Evolutionary conservation across 1,140 invertebrate genomes (phyloP), one percentile per base, ranked within the genome.

Genomic region (Meloidogyne exigua): DNA sequence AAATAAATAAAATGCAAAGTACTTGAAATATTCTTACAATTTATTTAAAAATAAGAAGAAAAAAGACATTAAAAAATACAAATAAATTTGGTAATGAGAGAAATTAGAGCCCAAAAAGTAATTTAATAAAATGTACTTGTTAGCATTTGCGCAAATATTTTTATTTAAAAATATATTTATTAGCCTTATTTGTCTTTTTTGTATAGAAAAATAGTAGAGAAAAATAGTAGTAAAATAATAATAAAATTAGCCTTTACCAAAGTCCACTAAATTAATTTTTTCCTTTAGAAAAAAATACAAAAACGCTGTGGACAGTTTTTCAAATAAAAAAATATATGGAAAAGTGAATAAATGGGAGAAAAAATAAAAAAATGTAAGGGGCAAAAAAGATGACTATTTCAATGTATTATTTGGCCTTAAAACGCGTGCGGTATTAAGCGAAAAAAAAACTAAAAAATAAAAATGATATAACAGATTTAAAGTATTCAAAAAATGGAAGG

Each of bases 321-420:
- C n/a, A 57, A 57, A n/a, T 15, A n/a, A n/a, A 57, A 57, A 39
- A 57, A 57, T n/a, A 57, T 57, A 57, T n/a, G 18, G 4, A 57
- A 57, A n/a, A 12, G 49, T 57, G 49, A 57, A 57, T 57, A 57
- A 57, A 18, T 57, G 49, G 49, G n/a, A n/a, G n/a, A 12, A 57
- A 57, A 57, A n/a, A 57, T 9, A 57, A 57, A 57, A 57, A 57
- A 12, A 12, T n/a, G 18, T 57, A n/a, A 0, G 49, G 44, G 18
- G 13, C 7, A 57, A n/a, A n/a, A 57, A 57, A 9, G 49, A 57
- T 57, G 49, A 57, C 49, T 57, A 57, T 57, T 18, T 57, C 49
- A 57, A 57, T 57, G 49, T 57, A 57, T 57, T 57, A 57, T 57
- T 44, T 57, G 49, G 49, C 49, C 49, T 57, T 57, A 57, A 57